Conservation (phyloP, 2,797 vertebrate genomes). For the Onychomys arenicola region DNA sequence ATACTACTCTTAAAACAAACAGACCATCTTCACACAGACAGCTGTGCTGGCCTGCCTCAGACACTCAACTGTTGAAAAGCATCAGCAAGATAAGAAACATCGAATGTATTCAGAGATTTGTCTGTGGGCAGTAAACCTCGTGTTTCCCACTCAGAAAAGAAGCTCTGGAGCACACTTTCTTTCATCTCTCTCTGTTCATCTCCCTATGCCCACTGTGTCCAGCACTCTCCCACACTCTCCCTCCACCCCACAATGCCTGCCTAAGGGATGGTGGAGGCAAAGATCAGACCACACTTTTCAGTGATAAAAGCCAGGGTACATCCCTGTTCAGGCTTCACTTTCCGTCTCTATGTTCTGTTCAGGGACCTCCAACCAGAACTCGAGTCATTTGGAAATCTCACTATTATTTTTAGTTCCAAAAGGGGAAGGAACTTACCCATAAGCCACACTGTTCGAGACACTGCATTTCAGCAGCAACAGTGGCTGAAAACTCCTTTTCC, state of each 20-base stretch:
- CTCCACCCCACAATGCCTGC: not conserved
- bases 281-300: not conserved
- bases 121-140: not conserved
- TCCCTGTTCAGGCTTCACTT: not conserved
- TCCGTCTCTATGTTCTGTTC: not conserved
- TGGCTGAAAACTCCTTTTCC: not conserved
- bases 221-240: not conserved
- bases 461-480: fast-evolving
- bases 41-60: not conserved
- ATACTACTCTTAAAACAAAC: slow-evolving; percentile 45
- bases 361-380: not conserved
- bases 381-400: not conserved
- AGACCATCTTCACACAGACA: not conserved
- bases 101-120: slow-evolving; percentile 44
- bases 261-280: not conserved
- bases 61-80: slow-evolving; percentile 56
- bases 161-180: not conserved
- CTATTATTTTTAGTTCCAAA: not conserved
- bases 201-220: not conserved
- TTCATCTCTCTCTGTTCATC: slow-evolving; percentile 16
- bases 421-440: not conserved
- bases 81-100: slow-evolving; percentile 66
- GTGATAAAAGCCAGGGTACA: slow-evolving; percentile 46
- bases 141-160: slow-evolving; percentile 46
- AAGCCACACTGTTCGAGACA: not conserved